Evolutionary conservation across 1,140 invertebrate species (phyloP).

Genomic region (Drosophila arizonae): DNA sequence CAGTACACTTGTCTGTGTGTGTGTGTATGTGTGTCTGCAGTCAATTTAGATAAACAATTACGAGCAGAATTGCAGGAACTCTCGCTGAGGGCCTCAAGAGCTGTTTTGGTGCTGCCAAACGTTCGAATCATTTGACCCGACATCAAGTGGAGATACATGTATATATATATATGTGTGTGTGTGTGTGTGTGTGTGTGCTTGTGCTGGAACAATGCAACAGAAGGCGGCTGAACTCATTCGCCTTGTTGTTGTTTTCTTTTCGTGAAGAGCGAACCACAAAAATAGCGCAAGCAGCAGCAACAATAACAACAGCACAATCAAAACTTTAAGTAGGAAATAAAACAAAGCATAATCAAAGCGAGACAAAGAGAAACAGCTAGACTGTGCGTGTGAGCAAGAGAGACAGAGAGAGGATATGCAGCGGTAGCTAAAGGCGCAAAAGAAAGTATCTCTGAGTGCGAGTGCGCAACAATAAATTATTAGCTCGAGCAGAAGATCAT

Average conservation of each 20-base stretch:
- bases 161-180: not conserved
- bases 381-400: not conserved
- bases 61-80: conserved; percentile 58
- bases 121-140: conserved; percentile 72
- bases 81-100: conserved; percentile 2
- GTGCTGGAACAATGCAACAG: conserved; percentile 36
- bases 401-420: conserved; percentile 19
- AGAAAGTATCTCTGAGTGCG: conserved; percentile 58
- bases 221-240: conserved; percentile 44
- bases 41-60: conserved; percentile 78
- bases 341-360: conserved; percentile 11
- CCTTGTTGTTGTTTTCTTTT: conserved; percentile 30
- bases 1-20: conserved; percentile 6
- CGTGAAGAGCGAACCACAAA: conserved; percentile 44
- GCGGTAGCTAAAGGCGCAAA: conserved; percentile 7
- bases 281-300: conserved; percentile 54
- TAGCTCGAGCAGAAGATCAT: conserved; percentile 35
- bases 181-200: conserved; percentile 23
- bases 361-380: conserved; percentile 1
- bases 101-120: conserved; percentile 25
- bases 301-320: conserved; percentile 49
- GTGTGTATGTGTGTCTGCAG: conserved; percentile 44
- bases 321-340: conserved; percentile 67
- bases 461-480: conserved; percentile 65
- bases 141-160: conserved; percentile 48